phyloP scores from a whole-genome alignment of 2,113 vertebrate genomes.

The Promerops cafer region DNA sequence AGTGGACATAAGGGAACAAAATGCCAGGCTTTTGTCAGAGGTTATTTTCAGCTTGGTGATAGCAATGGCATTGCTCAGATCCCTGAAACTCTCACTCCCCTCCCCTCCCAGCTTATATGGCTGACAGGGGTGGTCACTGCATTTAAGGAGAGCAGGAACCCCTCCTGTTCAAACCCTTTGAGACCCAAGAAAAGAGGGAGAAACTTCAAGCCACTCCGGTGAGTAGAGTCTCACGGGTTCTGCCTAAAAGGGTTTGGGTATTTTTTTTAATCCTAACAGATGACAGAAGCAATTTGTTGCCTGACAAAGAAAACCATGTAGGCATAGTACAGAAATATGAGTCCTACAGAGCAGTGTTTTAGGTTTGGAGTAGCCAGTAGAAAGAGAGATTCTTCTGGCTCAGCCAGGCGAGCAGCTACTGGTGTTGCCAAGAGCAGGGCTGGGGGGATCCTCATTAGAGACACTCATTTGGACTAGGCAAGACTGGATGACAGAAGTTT shows the following conservation, averaged over 20 bases:
- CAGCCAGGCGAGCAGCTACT: background rate
- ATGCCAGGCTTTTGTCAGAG: conserved; percentile 73
- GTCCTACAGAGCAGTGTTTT: background rate
- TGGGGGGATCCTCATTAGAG: background rate
- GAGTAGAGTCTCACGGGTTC: background rate
- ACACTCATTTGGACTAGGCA: accelerated
- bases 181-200: background rate
- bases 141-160: conserved; percentile 57
- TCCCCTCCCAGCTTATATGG: conserved; percentile 34
- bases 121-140: background rate
- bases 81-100: conserved; percentile 50
- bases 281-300: background rate
- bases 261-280: background rate
- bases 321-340: accelerated
- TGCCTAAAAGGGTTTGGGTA: background rate
- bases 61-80: conserved; percentile 70
- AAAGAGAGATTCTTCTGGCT: background rate
- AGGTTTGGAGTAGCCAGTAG: background rate
- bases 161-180: background rate
- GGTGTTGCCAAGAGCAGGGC: background rate
- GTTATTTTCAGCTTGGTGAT: conserved; percentile 77
- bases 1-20: conserved; percentile 23
- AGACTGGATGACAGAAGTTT: background rate
- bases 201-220: background rate
- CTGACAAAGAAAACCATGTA: background rate